Evolutionary conservation across 2,113 vertebrate genomes (phyloP), one percentile per base, ranked within the genome.

Genomic region (Chitala chitala): DNA sequence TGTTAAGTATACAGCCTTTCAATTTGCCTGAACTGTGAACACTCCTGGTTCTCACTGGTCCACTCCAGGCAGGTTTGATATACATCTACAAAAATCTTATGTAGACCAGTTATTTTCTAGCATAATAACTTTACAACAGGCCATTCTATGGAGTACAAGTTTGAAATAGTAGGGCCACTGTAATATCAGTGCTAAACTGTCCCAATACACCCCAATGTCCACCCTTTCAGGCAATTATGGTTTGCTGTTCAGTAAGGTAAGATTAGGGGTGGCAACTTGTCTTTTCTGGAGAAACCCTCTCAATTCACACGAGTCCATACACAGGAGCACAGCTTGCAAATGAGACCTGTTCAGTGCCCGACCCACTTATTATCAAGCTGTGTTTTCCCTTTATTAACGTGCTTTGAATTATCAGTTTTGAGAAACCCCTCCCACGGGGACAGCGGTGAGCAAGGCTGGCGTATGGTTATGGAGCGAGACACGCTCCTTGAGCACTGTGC

Each of bases 221-320:
- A 20, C 20, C 48, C 48, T 51, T 20, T 51, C 48, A 3, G 10
- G 54, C 31, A 71, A 55, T 71, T 61, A 17, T 31, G 29, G 15
- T 38, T 63, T 59, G 38, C 24, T 59, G 42, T 73, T 26, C 56
- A 73, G 64, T 40, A 65, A 64, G n/a, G 51, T 61, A 42, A 64
- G 40, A 74, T 74, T 40, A 29, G 13, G 17, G 50, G 12, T 74
- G 59, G 29, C 20, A 51, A 29, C 46, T 33, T 29, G 15, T 3
- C 56, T 61, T 5, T 51, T 26, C 24, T 2, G 24, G 46, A 13
- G 44, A 40, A 69, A 69, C n/a, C 26, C 13, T 69, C 44, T 51
- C 66, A 50, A 33, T 24, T 17, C 9, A 63, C 51, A 24, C 26
- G 44, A 50, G 66, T 54, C 48, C 38, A 38, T 15, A 42, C 33